Evolutionary conservation across 2,113 vertebrate species (phyloP).

Genomic region (Phaethon lepturus): DNA sequence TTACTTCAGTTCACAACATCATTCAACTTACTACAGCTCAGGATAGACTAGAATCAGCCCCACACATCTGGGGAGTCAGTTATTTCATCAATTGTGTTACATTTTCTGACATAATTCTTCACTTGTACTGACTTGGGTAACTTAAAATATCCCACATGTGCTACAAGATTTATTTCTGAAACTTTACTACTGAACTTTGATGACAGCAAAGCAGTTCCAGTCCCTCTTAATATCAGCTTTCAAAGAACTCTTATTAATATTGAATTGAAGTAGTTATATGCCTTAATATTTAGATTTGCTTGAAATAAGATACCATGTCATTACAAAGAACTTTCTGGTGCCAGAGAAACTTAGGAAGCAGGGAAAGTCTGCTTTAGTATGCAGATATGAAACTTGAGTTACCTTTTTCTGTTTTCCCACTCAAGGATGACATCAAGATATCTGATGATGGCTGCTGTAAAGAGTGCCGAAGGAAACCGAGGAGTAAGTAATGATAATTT

Average conservation of each 20-base stretch:
- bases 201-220: not conserved
- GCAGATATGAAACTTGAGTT: not conserved
- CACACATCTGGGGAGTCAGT: not conserved
- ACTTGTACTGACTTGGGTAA: not conserved
- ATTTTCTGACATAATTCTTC: not conserved
- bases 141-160: not conserved
- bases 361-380: not conserved
- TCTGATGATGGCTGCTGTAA: constrained; percentile 71
- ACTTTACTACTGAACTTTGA: not conserved
- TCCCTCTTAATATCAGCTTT: not conserved
- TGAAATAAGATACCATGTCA: not conserved
- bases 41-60: not conserved
- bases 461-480: not conserved
- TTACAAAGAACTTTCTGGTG: not conserved
- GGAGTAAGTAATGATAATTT: constrained; percentile 25
- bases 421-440: constrained; percentile 37
- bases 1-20: not conserved
- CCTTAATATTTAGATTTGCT: not conserved
- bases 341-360: not conserved
- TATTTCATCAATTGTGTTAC: not conserved
- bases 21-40: not conserved
- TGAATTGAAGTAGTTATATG: not conserved
- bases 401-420: not conserved
- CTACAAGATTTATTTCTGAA: not conserved
- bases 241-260: not conserved